These are phyloP conservation scores for Urocitellus parryii DNA, from an alignment of 2,113 vertebrate species.

Conservation along the genomic window DNA sequence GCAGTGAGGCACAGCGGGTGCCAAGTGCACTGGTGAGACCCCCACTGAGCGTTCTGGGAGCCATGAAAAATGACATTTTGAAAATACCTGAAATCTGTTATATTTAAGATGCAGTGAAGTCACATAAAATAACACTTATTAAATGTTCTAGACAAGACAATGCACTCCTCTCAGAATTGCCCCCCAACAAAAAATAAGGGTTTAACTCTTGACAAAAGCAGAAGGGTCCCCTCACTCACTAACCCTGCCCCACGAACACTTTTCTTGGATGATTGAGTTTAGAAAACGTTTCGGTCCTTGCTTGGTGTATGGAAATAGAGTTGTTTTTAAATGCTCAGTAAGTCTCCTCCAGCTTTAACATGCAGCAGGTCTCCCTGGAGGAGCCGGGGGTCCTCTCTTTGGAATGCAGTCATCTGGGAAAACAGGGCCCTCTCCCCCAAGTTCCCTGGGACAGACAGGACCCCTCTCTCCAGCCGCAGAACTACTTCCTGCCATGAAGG, in stretches of 20 bases:
- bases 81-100: background rate
- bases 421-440: too few relatives aligned
- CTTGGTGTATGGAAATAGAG: background rate
- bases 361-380: background rate
- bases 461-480: background rate
- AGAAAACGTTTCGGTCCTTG: background rate
- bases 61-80: too few relatives aligned
- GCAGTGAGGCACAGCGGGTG: accelerated
- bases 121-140: background rate
- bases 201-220: too few relatives aligned
- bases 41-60: accelerated
- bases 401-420: background rate
- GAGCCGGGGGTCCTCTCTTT: background rate
- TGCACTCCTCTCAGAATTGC: background rate
- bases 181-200: too few relatives aligned
- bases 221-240: background rate
- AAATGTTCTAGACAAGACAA: background rate
- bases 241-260: background rate
- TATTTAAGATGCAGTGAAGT: background rate
- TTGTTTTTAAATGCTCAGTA: background rate
- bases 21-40: accelerated
- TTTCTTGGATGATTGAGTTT: background rate
- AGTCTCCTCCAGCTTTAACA: background rate
- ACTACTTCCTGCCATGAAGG: background rate
- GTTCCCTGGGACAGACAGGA: too few relatives aligned